Evolutionary conservation across 2,888 invertebrate genomes (phyloP), one percentile per base, ranked within the genome.

Genomic region (Brenthis daphne): DNA sequence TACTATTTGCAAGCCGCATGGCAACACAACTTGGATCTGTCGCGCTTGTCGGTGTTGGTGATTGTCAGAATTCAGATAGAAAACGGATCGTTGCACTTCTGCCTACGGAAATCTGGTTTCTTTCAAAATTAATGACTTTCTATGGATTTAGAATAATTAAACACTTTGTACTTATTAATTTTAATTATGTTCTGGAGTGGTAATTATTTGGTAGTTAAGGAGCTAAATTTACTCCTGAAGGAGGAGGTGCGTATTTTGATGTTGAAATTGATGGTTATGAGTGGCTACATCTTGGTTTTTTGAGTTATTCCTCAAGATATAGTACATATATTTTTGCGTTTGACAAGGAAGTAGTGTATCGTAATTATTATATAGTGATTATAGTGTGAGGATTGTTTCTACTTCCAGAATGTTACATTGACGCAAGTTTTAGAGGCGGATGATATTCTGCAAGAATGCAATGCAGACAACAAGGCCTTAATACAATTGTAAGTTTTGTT

Each of bases 371-470:
- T 53, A 55, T 24, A 14, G 5, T 64, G 24, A 47, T 56, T 53
- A 13, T 53, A 65, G 47, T 57, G 55, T 13, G 57, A 60, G 24
- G 20, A 43, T 47, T 70, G 43, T 63, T 43, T 73, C 72, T 74
- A 74, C 74, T 94, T 94, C 70, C 90, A 99, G 98, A 96, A 97
- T 95, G 96, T 98, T 76, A 97, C 97, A 68, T 93, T 99, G 74
- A 95, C 95, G 82, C 97, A 98, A 88, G 94, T 99, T 76, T 94
- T 99, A 94, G 98, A 99, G 85, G 97, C 98, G 85, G 98, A 98
- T 85, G 98, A 98, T 90, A 96, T 99, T 83, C 94, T 99, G 77
- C 98, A 98, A 88, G 98, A 99, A 94, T 98, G 98, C 89, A 98
- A 97, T 93, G 96, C 96, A 76, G 97, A 97, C 86, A 98, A 98